Percentiles rank a stretch among this genome's conserved stretches.
phyloP scores from a whole-genome alignment of 2,888 invertebrate genomes.

The Drosophila histrio region DNA sequence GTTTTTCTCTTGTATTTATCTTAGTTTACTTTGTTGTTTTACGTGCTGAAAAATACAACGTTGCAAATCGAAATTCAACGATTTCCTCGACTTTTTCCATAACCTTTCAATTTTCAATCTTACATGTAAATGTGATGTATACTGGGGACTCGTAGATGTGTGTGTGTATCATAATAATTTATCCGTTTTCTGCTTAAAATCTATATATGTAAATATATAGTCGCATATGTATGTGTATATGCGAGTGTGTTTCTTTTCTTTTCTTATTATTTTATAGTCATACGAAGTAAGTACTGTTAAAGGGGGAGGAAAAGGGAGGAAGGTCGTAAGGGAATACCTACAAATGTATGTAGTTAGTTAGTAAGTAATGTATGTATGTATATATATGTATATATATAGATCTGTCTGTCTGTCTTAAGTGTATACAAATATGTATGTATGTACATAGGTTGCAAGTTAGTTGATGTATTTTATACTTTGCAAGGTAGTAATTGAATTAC shows the following conservation, averaged over 20 bases:
- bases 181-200: conserved; percentile 46
- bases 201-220: conserved; percentile 67
- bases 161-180: conserved; percentile 34
- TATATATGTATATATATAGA: conserved; percentile 32
- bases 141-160: conserved; percentile 13
- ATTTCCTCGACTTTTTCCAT: not conserved
- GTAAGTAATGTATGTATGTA: conserved; percentile 14
- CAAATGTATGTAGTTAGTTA: conserved; percentile 10
- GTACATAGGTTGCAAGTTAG: conserved; percentile 46
- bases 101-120: not conserved
- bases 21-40: conserved; percentile 40
- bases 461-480: conserved; percentile 70
- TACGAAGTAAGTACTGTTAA: conserved; percentile 3
- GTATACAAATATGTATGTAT: conserved; percentile 46
- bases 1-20: conserved; percentile 18
- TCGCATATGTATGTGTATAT: conserved; percentile 22
- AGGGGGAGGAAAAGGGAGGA: not conserved
- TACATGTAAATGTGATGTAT: conserved; percentile 18
- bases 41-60: conserved; percentile 75
- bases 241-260: conserved; percentile 2
- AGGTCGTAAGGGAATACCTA: not conserved
- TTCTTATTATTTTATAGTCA: conserved; percentile 8
- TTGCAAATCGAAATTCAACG: conserved; percentile 58
- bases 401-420: conserved; percentile 21
- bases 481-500: conserved; percentile 75